These are phyloP conservation scores for Quadroppia sp. DNA, from an alignment of 2,888 invertebrate species.

Conservation along the genomic window DNA sequence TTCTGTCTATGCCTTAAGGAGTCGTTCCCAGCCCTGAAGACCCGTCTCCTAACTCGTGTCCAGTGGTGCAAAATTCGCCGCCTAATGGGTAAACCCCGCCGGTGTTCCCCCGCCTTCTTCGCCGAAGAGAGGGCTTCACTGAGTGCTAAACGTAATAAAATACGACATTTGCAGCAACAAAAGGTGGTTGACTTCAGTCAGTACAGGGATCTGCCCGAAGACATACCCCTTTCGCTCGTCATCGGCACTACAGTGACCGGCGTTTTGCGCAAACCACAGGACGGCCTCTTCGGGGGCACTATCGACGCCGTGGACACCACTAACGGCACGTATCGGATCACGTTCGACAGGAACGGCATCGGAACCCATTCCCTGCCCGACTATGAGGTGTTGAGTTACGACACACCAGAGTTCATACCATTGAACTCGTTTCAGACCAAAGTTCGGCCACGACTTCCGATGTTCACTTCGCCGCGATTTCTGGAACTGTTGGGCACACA, in stretches of 20 bases:
- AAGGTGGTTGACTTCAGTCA: conserved; percentile 66
- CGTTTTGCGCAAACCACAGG: conserved; percentile 82
- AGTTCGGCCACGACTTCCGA: conserved; percentile 50
- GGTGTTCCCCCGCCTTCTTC: conserved; percentile 71
- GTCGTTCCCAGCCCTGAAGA: conserved; percentile 85
- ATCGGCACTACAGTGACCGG: conserved; percentile 86
- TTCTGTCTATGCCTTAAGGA: conserved; percentile 89
- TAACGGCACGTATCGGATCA: conserved; percentile 87
- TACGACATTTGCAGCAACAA: conserved; percentile 85
- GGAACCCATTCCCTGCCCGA: conserved; percentile 95
- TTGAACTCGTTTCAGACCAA: conserved; percentile 68
- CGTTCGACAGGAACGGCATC: conserved; percentile 84
- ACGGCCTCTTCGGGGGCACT: conserved; percentile 87
- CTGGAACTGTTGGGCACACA: conserved; percentile 44
- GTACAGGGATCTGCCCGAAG: conserved; percentile 82
- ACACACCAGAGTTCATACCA: conserved; percentile 82
- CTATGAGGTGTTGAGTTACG: conserved; percentile 90
- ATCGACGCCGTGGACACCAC: conserved; percentile 94
- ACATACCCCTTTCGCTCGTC: conserved; percentile 88
- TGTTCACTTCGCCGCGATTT: conserved; percentile 52
- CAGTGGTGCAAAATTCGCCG: conserved; percentile 94
- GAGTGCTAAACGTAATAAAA: conserved; percentile 82
- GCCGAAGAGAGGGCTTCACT: conserved; percentile 87
- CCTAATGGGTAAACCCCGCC: conserved; percentile 93
- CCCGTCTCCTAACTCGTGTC: conserved; percentile 73